Evolutionary conservation across 2,888 invertebrate genomes (phyloP).

Genomic region (Rotaria sp.): DNA sequence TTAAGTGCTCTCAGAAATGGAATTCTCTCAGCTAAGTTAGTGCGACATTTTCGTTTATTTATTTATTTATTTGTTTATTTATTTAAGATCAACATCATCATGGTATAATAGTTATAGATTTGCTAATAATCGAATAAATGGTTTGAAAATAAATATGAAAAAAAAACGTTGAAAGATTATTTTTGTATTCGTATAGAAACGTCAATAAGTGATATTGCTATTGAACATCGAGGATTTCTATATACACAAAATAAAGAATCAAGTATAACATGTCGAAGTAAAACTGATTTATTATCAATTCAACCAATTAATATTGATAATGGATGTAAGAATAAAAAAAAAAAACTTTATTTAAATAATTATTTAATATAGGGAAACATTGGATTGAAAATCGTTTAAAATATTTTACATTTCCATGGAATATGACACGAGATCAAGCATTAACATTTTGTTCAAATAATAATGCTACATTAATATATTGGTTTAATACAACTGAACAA

Average conservation of each 20-base stretch:
- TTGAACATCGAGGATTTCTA: slow-evolving; percentile 6
- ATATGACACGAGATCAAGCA: neutral
- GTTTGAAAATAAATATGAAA: neutral
- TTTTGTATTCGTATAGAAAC: neutral
- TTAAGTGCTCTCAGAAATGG: neutral
- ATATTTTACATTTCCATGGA: neutral
- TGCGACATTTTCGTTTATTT: too few species aligned
- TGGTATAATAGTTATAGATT: neutral
- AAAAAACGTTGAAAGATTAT: too few species aligned
- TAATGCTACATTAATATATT: slow-evolving; percentile 16
- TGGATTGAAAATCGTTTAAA: neutral
- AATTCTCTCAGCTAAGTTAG: slow-evolving; percentile 3
- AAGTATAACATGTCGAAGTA: slow-evolving; percentile 12
- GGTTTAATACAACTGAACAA: neutral
- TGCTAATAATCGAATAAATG: neutral
- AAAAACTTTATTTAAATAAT: neutral
- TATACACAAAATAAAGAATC: neutral
- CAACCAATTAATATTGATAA: neutral
- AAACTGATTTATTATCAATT: neutral
- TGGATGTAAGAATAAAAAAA: neutral
- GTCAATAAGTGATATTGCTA: neutral
- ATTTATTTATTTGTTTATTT: neutral
- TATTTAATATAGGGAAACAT: neutral
- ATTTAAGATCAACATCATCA: neutral
- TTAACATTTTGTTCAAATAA: neutral